These are phyloP conservation scores for Caenorhabditis sp. DNA, from an alignment of 2,888 invertebrate genomes.

Conservation along the genomic window DNA sequence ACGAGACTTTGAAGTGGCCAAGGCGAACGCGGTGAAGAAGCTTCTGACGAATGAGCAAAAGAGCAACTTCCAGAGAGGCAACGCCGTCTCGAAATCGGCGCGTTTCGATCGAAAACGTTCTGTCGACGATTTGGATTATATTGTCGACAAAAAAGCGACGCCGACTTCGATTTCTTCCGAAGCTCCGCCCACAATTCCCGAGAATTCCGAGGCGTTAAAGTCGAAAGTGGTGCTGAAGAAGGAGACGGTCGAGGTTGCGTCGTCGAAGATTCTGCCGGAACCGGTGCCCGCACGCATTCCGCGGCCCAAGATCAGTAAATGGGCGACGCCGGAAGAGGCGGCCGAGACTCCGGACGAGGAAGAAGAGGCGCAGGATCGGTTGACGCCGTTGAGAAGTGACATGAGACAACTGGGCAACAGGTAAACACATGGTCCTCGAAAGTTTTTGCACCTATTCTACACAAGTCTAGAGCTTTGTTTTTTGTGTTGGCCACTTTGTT, in stretches of 20 bases:
- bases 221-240: constrained; percentile 75
- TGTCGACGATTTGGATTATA: constrained; percentile 73
- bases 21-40: constrained; percentile 76
- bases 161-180: constrained; percentile 40
- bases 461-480: not conserved
- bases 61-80: constrained; percentile 63
- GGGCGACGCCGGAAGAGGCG: constrained; percentile 57
- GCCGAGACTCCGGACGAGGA: constrained; percentile 70
- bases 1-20: constrained; percentile 59
- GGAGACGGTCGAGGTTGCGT: constrained; percentile 35
- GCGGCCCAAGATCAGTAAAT: constrained; percentile 76
- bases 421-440: not conserved
- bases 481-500: not conserved
- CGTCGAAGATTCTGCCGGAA: constrained; percentile 67
- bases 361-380: constrained; percentile 72
- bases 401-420: constrained; percentile 53
- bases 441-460: not conserved
- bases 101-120: constrained; percentile 62
- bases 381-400: constrained; percentile 70
- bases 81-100: constrained; percentile 56
- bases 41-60: constrained; percentile 73
- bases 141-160: constrained; percentile 76
- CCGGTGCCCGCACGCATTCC: constrained; percentile 77
- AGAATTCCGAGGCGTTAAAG: constrained; percentile 70
- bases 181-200: constrained; percentile 50